These are phyloP conservation scores for Apodemia mormo DNA, from an alignment of 2,888 invertebrate species.

Conservation along the genomic window DNA sequence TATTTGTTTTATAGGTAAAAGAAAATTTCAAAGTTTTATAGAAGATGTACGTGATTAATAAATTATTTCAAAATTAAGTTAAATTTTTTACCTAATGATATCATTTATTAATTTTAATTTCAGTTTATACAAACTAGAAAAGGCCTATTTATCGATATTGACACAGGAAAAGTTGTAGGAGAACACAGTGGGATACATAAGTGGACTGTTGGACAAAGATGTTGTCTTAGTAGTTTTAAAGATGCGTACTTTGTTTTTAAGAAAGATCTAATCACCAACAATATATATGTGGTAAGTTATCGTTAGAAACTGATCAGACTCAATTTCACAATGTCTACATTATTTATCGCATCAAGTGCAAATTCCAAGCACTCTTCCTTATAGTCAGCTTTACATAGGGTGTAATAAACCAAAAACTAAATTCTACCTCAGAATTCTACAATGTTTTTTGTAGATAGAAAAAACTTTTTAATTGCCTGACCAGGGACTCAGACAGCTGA, in stretches of 20 bases:
- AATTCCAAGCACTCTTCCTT: too few species aligned
- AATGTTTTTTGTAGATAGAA: too few species aligned
- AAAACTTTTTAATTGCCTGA: too few species aligned
- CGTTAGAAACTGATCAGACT: neutral
- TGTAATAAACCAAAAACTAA: too few species aligned
- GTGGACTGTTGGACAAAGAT: slow-evolving; percentile 96
- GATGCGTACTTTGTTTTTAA: slow-evolving; percentile 88
- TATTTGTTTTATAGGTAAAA: slow-evolving; percentile 97
- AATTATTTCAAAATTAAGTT: slow-evolving; percentile 19
- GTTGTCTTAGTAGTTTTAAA: slow-evolving; percentile 82
- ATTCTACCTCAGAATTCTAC: too few species aligned
- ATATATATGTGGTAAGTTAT: slow-evolving; percentile 88
- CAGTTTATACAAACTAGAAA: slow-evolving; percentile 91
- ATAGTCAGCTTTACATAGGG: too few species aligned
- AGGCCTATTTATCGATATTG: slow-evolving; percentile 92
- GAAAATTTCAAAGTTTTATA: slow-evolving; percentile 94
- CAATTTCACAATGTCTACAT: slow-evolving; percentile 12
- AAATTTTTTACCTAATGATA: slow-evolving; percentile 5
- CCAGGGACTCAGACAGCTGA: too few species aligned
- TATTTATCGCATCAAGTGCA: too few species aligned
- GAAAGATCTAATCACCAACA: slow-evolving; percentile 86
- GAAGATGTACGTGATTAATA: slow-evolving; percentile 84
- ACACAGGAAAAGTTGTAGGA: slow-evolving; percentile 88
- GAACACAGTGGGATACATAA: slow-evolving; percentile 93
- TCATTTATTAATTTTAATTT: slow-evolving; percentile 35